phyloP scores from a whole-genome alignment of 2,113 vertebrate genomes.

The Myotis lucifugus region DNA sequence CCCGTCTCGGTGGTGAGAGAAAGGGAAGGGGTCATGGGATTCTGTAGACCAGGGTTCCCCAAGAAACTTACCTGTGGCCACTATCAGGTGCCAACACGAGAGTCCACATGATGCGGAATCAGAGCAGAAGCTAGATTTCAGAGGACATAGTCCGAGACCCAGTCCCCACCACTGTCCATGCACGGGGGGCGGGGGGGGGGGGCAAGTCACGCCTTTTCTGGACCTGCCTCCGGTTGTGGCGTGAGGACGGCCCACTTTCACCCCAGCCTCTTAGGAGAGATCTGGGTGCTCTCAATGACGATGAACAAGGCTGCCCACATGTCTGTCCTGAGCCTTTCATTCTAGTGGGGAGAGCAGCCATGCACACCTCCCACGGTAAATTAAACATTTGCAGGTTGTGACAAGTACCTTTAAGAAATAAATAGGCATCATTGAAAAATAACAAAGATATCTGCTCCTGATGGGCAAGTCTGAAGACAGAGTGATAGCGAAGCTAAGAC shows the following conservation, averaged over 20 bases:
- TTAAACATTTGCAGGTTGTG: neutral
- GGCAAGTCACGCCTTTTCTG: neutral
- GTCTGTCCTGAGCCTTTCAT: neutral
- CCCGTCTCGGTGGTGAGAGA: neutral
- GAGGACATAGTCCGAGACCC: neutral
- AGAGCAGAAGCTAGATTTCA: neutral
- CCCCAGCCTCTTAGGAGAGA: neutral
- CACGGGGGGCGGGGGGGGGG: too few species aligned
- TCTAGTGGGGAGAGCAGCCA: neutral
- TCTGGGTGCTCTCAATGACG: neutral
- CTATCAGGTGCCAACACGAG: neutral
- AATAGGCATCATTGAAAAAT: neutral
- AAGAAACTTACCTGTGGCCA: neutral
- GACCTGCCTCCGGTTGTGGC: neutral
- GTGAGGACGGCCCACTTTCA: neutral
- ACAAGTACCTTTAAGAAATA: neutral
- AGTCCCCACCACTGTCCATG: neutral
- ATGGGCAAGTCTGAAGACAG: neutral
- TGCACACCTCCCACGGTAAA: neutral
- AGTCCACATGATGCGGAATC: neutral
- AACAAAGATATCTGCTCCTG: neutral
- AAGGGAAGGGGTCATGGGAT: neutral
- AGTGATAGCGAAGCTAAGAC: neutral
- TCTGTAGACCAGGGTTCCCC: neutral
- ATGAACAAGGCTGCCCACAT: neutral